Base-by-base conservation (phyloP, 2,888 invertebrate genomes). In the Oligia fasciuncula region DNA sequence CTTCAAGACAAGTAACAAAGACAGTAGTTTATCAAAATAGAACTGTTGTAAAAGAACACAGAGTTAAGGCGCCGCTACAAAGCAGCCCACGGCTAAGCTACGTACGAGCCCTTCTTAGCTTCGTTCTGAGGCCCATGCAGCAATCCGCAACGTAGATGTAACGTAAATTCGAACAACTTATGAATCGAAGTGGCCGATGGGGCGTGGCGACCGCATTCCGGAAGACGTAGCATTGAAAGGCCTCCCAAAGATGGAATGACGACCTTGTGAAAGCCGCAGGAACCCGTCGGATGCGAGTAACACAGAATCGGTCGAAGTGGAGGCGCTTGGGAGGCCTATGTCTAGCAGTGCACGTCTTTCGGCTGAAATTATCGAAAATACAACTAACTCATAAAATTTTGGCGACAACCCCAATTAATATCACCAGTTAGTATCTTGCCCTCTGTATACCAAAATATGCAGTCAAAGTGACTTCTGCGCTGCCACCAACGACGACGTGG, bases 11-110 rank as follows among this genome's bases (percentile, higher is more conserved):
- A 76, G 68, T 29, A 76, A 81, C 76, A 82, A 76, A 88, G 74
- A 86, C 76, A 68, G 23, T 43, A 79, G n/a, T 70, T 46, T 80
- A 81, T 87, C 80, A 88, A 89, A 88, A 89, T 77, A 83, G 77
- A 11, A 78, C 68, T 49, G 40, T 73, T 69, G 60, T 85, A 71
- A 85, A 87, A 83, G 73, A 81, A 87, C 85, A 81, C 81, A 80
- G 78, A 80, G 63, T 77, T 85, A 84, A 70, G 40, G 9, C 8
- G 5, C 5, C 11, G 0, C 11, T 17, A 23, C 70, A 40, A 40
- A 14, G 70, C 1, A 3, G 2, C n/a, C 8, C 23, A n/a, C 3
- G n/a, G 40, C 17, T 40, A 11, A 71, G 17, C 60, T 43, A n/a
- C 4, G 13, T 6, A 71, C 23, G 57, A 57, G 11, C 23, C 4